These are phyloP conservation scores for Porites lobata DNA, from an alignment of 92 coral and sea anemone genomes.

Conservation along the genomic window DNA sequence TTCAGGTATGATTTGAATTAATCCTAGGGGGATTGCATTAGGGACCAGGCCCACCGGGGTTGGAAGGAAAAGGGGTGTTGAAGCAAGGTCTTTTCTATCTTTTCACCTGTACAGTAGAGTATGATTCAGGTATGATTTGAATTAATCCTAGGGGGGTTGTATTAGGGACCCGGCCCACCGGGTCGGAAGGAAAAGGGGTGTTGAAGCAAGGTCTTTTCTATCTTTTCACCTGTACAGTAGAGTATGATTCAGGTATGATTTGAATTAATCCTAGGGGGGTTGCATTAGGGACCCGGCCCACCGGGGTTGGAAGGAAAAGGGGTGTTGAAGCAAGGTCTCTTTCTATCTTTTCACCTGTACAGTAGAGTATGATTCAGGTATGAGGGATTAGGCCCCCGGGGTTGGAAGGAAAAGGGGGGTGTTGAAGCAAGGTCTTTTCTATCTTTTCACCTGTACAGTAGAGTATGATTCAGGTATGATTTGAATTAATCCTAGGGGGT, in stretches of 20 bases:
- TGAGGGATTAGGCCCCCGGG: neutral
- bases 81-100: conserved; percentile 51
- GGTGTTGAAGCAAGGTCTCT: conserved; percentile 34
- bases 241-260: conserved; percentile 43
- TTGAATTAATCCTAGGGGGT: too few species aligned
- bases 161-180: too few species aligned
- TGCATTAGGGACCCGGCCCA: too few species aligned
- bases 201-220: conserved; percentile 48
- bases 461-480: conserved; percentile 49
- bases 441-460: conserved; percentile 39
- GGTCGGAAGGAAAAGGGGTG: conserved; percentile 1
- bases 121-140: too few species aligned
- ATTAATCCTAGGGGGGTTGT: too few species aligned
- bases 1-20: neutral
- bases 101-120: conserved; percentile 38
- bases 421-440: conserved; percentile 44
- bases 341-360: conserved; percentile 47
- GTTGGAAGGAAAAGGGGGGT: neutral
- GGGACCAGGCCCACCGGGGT: too few species aligned
- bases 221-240: conserved; percentile 42
- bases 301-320: neutral
- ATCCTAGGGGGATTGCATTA: too few species aligned
- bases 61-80: neutral
- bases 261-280: too few species aligned
- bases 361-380: conserved; percentile 53